Evolutionary conservation across 2,888 invertebrate genomes (phyloP), one percentile per base, ranked within the genome.

Genomic region (Laspeyria flexula): DNA sequence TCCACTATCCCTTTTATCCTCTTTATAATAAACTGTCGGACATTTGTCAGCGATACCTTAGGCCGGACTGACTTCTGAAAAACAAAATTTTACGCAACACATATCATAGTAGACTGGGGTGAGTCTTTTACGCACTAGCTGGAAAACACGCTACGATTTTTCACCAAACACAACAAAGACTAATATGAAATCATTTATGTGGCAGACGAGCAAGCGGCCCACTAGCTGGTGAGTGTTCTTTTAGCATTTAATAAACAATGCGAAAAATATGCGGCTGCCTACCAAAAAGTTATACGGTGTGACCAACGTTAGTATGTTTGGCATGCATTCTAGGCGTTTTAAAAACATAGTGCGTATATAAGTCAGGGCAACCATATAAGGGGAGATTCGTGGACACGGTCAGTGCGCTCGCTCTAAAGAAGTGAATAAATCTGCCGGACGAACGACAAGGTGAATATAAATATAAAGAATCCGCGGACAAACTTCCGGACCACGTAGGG

Each of bases 81-180:
- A 91, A 90, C 90, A 90, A 86, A 88, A 91, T 91, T 91, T 91
- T 86, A 87, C 90, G 90, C 91, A 84, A 88, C 90, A 91, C 88
- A 88, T 88, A 89, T 90, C 90, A 89, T 86, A 89, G 86, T 77
- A 77, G 81, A 81, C 81, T 75, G 75, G 82, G 83, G 81, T 70
- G 59, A 44, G 49, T 11, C 49, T 21, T 3, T 23, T 4, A 83
- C 88, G 77, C 88, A 88, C 85, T 77, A 57, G 39, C 59, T n/a
- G n/a, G 0, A 9, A 7, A 0, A 43, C 31, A 64, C 68, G 75
- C 51, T 0, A 58, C 63, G 59, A n/a, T 48, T 69, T 49, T 43
- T n/a, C n/a, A n/a, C n/a, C n/a, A n/a, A n/a, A n/a, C n/a, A n/a
- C n/a, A n/a, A n/a, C n/a, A n/a, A n/a, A n/a, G n/a, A n/a, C n/a